Conservation (phyloP, 92 coral and sea anemone species). For the Pocillopora grandis region DNA sequence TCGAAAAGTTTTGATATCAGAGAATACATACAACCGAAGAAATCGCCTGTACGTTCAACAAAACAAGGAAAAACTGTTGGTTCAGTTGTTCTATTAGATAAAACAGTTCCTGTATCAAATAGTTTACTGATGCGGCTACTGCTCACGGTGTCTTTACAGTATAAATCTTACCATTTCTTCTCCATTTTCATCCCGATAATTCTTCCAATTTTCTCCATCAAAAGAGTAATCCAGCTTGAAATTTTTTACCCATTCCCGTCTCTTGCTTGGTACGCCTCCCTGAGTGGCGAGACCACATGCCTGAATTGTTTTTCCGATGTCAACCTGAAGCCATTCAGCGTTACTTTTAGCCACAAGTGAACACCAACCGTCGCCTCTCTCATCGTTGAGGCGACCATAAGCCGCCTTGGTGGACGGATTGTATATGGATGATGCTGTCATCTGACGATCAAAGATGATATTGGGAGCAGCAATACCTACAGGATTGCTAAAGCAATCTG, state of each 20-base stretch:
- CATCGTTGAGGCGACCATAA: neutral
- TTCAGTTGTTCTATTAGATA: no score
- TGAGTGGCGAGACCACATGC: neutral
- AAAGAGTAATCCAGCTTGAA: neutral
- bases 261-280: neutral
- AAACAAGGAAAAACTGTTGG: no score
- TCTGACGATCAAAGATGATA: neutral
- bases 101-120: neutral
- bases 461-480: neutral
- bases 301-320: neutral
- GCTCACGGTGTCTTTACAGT: no score
- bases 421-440: neutral
- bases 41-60: no score
- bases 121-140: no score
- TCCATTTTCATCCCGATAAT: neutral
- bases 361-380: neutral
- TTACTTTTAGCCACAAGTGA: neutral
- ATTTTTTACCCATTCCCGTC: neutral
- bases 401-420: neutral
- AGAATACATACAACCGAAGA: no score
- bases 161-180: neutral
- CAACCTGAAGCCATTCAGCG: neutral
- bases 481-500: neutral
- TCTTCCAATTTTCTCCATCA: slow-evolving; percentile 1
- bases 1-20: no score